Evolutionary conservation across 23 tunicate genomes (phyloP), one percentile per base, ranked within the genome.

Genomic region (Ciona savignyi): DNA sequence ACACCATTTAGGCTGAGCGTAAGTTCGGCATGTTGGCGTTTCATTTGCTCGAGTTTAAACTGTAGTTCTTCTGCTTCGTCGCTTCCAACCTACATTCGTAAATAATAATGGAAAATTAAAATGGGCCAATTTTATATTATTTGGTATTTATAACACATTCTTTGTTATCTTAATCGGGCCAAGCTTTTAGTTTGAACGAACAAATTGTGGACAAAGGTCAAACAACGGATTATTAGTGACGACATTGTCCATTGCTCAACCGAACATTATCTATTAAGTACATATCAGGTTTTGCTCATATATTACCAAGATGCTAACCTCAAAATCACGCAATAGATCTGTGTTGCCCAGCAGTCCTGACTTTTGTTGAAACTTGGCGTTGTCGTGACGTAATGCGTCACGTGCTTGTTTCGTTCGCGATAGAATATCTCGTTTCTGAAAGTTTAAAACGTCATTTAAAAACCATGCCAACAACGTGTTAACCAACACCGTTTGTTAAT

Each of bases 391-490:
- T 66, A 91, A 62, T 3, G 74, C 80, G 62, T 91, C 97, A 33
- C 97, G 82, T 68, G 91, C 80, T 67, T 81, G 90, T 71, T 91
- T 91, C 30, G 91, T 91, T 30, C 91, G 62, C 29, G 90, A 84
- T 30, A 91, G 56, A 62, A 91, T 74, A 69, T 91, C 97, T 2
- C 97, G 86, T 68, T 82, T 82, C 87, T 82, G 64, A 6, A 72
- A 72, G 23, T 64, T 64, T 6, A 64, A n/a, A n/a, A n/a, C n/a
- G n/a, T n/a, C n/a, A n/a, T n/a, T n/a, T n/a, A n/a, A n/a, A n/a
- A n/a, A n/a, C n/a, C n/a, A n/a, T n/a, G n/a, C n/a, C n/a, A n/a
- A n/a, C n/a, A n/a, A n/a, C n/a, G n/a, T n/a, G n/a, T n/a, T n/a
- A n/a, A n/a, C n/a, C n/a, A n/a, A n/a, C n/a, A n/a, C n/a, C n/a